Conservation (phyloP, 1,140 invertebrate species). For the Vanessa tameamea region DNA sequence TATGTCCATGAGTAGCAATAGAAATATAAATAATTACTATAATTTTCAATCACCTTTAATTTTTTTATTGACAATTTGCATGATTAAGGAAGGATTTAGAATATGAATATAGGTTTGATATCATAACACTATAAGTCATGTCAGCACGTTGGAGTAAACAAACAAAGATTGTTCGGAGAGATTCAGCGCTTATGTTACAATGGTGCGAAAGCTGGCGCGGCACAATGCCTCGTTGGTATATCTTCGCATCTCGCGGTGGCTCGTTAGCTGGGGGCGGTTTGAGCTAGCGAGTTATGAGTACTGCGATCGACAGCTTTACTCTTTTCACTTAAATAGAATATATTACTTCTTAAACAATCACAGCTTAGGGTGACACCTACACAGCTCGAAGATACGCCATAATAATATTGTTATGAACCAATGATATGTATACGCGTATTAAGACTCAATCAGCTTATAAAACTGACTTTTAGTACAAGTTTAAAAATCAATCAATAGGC, state of each 20-base stretch:
- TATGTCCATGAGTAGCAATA: no score
- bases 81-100: no score
- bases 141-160: constrained; percentile 63
- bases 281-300: constrained; percentile 53
- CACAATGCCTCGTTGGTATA: constrained; percentile 73
- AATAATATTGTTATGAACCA: no score
- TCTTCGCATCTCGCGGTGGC: constrained; percentile 70
- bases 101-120: background rate
- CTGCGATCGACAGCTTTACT: constrained; percentile 53
- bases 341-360: constrained; percentile 1
- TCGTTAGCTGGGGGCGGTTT: constrained; percentile 68
- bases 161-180: constrained; percentile 63
- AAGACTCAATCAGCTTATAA: no score
- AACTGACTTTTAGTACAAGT: no score
- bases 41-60: no score
- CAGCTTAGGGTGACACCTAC: background rate
- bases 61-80: no score
- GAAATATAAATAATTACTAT: no score
- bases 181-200: constrained; percentile 64
- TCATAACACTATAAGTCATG: constrained; percentile 30
- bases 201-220: constrained; percentile 76
- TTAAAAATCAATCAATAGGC: no score
- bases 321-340: constrained; percentile 3
- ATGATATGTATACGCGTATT: no score
- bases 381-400: no score